Evolutionary conservation across 2,797 vertebrate species (phyloP).

Genomic region (Amphiprion clarkii): DNA sequence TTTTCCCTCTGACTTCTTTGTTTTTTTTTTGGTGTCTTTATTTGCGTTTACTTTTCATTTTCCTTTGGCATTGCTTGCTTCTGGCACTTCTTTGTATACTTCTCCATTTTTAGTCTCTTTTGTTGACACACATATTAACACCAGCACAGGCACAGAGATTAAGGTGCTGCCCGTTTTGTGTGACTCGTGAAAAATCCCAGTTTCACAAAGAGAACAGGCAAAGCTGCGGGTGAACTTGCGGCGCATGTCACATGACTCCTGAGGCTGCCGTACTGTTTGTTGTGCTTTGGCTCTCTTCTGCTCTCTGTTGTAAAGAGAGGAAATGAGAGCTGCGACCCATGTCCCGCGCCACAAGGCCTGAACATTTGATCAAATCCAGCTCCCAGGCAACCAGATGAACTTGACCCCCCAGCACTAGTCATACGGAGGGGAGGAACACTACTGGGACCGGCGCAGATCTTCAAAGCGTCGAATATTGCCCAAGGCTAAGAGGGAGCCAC

Average conservation of each 20-base stretch:
- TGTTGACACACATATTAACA: conserved; percentile 7
- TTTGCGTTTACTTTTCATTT: conserved; percentile 16
- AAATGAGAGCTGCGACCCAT: conserved; percentile 67
- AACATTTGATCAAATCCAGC: conserved; percentile 73
- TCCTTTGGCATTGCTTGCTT: background rate
- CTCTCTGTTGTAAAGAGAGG: conserved; percentile 48
- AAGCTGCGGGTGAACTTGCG: conserved; percentile 26
- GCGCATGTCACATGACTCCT: conserved; percentile 36
- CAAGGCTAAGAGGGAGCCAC: conserved; percentile 71
- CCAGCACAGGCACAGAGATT: conserved; percentile 16
- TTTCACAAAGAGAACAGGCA: conserved; percentile 40
- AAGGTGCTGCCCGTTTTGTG: conserved; percentile 16
- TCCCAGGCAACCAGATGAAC: conserved; percentile 70
- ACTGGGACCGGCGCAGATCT: conserved; percentile 65
- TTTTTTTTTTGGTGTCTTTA: conserved; percentile 6
- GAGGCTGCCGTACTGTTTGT: conserved; percentile 25
- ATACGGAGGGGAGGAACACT: conserved; percentile 62
- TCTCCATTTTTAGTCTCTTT: conserved; percentile 17
- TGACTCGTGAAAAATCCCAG: conserved; percentile 35
- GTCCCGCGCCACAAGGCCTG: conserved; percentile 49
- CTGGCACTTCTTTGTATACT: background rate
- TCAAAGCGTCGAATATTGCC: conserved; percentile 71
- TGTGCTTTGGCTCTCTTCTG: conserved; percentile 40
- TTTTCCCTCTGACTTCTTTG: conserved; percentile 15
- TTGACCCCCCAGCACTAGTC: conserved; percentile 60